Evolutionary conservation across 1,140 invertebrate genomes (phyloP).

Genomic region (Zaprionus capensis): DNA sequence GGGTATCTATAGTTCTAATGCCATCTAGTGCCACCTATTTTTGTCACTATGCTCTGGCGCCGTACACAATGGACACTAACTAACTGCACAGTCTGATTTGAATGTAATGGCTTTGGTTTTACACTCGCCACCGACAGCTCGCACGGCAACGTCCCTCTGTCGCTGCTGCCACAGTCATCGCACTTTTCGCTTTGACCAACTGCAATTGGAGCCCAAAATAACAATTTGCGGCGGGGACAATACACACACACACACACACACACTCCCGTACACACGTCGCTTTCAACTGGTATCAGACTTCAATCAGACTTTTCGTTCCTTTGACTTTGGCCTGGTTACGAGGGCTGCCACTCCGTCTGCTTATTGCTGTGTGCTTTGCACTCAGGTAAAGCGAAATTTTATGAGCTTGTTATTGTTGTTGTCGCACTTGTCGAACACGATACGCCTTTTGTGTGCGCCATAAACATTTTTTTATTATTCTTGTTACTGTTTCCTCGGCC

Average conservation of each 20-base stretch:
- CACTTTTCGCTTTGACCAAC: slow-evolving; percentile 43
- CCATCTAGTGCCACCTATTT: neutral
- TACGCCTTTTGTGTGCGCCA: slow-evolving; percentile 46
- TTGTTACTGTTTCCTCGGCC: slow-evolving; percentile 23
- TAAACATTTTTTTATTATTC: slow-evolving; percentile 50
- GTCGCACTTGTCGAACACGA: slow-evolving; percentile 33
- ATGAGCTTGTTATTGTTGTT: slow-evolving; percentile 73
- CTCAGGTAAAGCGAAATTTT: slow-evolving; percentile 63
- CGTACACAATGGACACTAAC: slow-evolving; percentile 76
- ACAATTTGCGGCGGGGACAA: slow-evolving; percentile 44
- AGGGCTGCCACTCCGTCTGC: slow-evolving; percentile 48
- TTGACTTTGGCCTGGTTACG: slow-evolving; percentile 45
- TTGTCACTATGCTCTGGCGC: neutral
- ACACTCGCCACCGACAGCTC: slow-evolving; percentile 1
- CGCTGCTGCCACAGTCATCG: slow-evolving; percentile 4
- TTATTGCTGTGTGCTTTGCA: slow-evolving; percentile 61
- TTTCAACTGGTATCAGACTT: slow-evolving; percentile 40
- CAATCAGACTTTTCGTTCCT: slow-evolving; percentile 64
- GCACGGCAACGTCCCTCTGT: neutral
- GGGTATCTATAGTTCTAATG: neutral
- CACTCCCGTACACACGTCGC: slow-evolving; percentile 1
- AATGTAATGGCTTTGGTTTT: slow-evolving; percentile 73
- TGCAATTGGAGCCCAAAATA: slow-evolving; percentile 41
- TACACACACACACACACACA: slow-evolving; percentile 1
- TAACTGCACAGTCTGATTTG: slow-evolving; percentile 76